These are phyloP conservation scores for Gallirallus australis DNA, from an alignment of 2,797 vertebrate species.

Conservation along the genomic window DNA sequence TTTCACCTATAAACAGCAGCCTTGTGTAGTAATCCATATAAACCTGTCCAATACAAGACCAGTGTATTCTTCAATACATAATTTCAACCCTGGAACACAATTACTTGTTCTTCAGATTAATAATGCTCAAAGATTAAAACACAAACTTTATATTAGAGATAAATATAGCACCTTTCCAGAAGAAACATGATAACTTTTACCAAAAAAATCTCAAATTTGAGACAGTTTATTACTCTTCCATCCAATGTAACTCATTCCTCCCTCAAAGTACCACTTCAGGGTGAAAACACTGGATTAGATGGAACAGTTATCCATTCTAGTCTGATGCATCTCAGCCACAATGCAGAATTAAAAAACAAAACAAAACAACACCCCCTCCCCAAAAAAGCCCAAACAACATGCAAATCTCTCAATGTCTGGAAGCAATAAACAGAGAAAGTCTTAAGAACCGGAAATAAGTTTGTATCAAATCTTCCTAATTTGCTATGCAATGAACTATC, in stretches of 20 bases:
- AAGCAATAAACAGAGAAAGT: background rate
- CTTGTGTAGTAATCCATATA: background rate
- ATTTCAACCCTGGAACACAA: background rate
- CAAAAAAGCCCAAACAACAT: background rate
- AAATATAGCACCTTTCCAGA: background rate
- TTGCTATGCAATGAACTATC: background rate
- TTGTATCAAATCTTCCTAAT: background rate
- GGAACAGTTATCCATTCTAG: background rate
- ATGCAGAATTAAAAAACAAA: background rate
- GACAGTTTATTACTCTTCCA: background rate
- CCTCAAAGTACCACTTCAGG: background rate
- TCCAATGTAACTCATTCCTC: background rate
- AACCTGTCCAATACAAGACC: accelerated
- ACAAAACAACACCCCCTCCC: too few relatives aligned
- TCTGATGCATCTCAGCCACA: background rate
- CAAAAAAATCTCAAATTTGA: background rate
- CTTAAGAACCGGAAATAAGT: background rate
- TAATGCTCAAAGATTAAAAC: background rate
- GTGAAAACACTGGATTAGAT: background rate
- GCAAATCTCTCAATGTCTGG: background rate
- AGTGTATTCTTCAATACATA: background rate
- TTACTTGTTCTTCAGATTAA: background rate
- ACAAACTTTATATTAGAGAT: background rate
- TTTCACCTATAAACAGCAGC: background rate
- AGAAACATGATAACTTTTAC: background rate